Percentiles rank a stretch among this genome's conserved stretches.
phyloP scores from a whole-genome alignment of 1,140 invertebrate species.

The Acyrthosiphon pisum region DNA sequence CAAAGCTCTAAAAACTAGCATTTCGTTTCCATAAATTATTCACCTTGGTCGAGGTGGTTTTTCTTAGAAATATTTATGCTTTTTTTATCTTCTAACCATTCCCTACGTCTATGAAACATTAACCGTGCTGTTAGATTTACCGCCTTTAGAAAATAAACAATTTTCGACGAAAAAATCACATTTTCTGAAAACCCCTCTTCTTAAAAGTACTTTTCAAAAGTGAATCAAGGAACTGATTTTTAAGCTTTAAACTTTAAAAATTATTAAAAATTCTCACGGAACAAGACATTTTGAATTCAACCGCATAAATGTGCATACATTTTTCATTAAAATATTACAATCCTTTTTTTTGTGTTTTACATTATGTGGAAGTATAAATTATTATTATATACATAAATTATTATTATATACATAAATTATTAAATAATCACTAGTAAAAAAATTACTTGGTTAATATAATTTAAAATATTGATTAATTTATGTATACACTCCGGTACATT shows the following conservation, averaged over 20 bases:
- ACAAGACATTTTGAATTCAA: background rate
- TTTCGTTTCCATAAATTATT: slow-evolving; percentile 57
- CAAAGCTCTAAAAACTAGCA: slow-evolving; percentile 52
- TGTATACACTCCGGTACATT: background rate
- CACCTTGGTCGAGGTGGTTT: slow-evolving; percentile 28
- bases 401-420: background rate
- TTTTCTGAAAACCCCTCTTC: background rate
- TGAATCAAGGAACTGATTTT: background rate
- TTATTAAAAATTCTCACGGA: background rate
- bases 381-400: background rate
- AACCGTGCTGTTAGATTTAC: slow-evolving; percentile 34
- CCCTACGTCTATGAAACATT: slow-evolving; percentile 25
- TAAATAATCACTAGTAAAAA: background rate
- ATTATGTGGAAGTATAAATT: background rate
- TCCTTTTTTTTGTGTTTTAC: background rate
- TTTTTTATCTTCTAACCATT: slow-evolving; percentile 21
- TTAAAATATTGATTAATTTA: background rate
- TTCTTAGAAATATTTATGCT: slow-evolving; percentile 53
- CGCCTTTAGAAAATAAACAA: background rate
- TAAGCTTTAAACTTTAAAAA: background rate
- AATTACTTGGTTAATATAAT: background rate
- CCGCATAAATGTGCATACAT: background rate
- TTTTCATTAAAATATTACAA: background rate
- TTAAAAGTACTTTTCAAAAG: slow-evolving; percentile 9
- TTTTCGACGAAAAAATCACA: slow-evolving; percentile 40